Percentiles rank a stretch among this genome's conserved stretches.
Conservation (phyloP, 2,888 invertebrate genomes). For the Iphiclides podalirius region DNA sequence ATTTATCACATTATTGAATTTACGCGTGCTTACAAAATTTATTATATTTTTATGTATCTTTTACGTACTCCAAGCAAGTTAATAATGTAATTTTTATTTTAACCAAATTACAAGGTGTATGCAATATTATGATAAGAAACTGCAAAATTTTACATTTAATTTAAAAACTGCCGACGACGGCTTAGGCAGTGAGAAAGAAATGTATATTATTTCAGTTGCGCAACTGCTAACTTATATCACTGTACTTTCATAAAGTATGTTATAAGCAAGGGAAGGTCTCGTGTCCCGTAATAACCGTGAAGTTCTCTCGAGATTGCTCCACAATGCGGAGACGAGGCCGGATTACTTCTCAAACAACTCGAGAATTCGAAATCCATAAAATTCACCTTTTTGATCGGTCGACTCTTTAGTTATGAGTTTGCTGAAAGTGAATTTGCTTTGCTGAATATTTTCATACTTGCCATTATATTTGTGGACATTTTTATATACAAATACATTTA, state of each 20-base stretch:
- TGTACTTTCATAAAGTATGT: conserved; percentile 32
- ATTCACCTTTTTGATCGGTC: conserved; percentile 51
- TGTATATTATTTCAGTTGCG: background rate
- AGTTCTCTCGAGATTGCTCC: conserved; percentile 44
- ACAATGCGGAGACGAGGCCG: conserved; percentile 45
- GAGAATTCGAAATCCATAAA: conserved; percentile 60
- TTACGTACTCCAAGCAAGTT: too few relatives aligned
- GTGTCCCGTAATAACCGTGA: conserved; percentile 50
- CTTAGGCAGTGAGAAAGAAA: conserved; percentile 1
- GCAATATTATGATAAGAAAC: too few relatives aligned
- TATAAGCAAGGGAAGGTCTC: conserved; percentile 37
- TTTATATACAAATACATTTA: too few relatives aligned
- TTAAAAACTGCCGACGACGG: background rate
- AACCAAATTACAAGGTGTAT: too few relatives aligned
- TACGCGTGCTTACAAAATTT: too few relatives aligned
- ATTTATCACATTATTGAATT: too few relatives aligned
- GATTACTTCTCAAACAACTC: conserved; percentile 66
- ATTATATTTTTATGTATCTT: too few relatives aligned
- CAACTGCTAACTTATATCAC: conserved; percentile 21
- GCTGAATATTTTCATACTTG: too few relatives aligned
- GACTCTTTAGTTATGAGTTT: conserved; percentile 31
- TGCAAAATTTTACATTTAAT: background rate
- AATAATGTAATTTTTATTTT: too few relatives aligned
- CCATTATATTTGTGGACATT: too few relatives aligned
- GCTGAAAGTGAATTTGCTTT: too few relatives aligned